Conservation (phyloP, 2,113 vertebrate species). For the Dissostichus mawsoni region DNA sequence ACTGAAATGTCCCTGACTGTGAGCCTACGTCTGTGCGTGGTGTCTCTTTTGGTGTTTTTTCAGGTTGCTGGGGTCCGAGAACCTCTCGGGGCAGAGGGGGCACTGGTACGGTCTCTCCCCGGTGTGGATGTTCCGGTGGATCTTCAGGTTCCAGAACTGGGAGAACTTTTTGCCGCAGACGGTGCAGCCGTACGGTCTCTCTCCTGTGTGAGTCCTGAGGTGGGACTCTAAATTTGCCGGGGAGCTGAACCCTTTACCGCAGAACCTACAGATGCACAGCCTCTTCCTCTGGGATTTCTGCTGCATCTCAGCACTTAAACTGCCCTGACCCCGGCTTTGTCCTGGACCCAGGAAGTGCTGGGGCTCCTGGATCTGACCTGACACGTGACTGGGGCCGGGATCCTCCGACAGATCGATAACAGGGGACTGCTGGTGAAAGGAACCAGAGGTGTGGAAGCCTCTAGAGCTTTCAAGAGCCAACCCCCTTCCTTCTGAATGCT, state of each 20-base stretch:
- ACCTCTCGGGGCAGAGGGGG: conserved; percentile 63
- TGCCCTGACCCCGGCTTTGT: conserved; percentile 17
- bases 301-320: not conserved
- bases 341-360: not conserved
- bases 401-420: conserved; percentile 53
- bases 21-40: conserved; percentile 34
- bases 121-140: conserved; percentile 76
- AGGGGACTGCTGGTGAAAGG: conserved; percentile 27
- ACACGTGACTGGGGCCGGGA: conserved; percentile 12
- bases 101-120: conserved; percentile 77
- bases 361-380: conserved; percentile 22
- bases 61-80: conserved; percentile 79
- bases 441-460: conserved; percentile 20
- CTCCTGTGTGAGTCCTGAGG: conserved; percentile 77
- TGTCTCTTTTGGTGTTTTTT: conserved; percentile 78
- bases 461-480: conserved; percentile 18
- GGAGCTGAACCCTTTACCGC: conserved; percentile 68
- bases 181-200: conserved; percentile 71
- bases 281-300: conserved; percentile 49
- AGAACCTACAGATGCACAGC: conserved; percentile 67
- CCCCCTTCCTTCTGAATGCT: conserved; percentile 32
- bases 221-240: conserved; percentile 75
- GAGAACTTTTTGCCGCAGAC: conserved; percentile 78
- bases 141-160: conserved; percentile 80
- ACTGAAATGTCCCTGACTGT: not conserved